Conservation (phyloP, 2,888 invertebrate genomes). For the Drosophila flavopinicola region DNA sequence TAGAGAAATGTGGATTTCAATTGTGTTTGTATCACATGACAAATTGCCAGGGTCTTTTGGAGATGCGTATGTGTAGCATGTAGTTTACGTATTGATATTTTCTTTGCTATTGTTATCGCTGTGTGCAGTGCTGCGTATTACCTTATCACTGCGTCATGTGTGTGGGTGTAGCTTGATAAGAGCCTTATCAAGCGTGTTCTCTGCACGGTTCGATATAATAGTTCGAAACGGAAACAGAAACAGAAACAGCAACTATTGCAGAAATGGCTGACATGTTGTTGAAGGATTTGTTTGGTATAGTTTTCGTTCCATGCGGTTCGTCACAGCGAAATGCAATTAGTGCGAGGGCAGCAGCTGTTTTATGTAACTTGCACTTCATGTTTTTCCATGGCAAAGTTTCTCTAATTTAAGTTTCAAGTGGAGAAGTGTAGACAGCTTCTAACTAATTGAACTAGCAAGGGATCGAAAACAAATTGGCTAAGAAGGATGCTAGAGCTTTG, state of each 20-base stretch:
- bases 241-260: conserved; percentile 15
- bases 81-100: conserved; percentile 1
- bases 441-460: conserved; percentile 13
- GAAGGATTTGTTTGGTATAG: conserved; percentile 12
- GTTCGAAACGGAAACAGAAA: conserved; percentile 20
- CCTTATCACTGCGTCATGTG: conserved; percentile 29
- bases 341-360: conserved; percentile 21
- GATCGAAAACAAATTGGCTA: conserved; percentile 4
- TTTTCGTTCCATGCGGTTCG: conserved; percentile 8
- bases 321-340: conserved; percentile 55
- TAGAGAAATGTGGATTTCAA: conserved; percentile 15
- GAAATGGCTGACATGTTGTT: conserved; percentile 22
- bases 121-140: conserved; percentile 28
- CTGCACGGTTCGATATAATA: conserved; percentile 6
- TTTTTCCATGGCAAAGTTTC: conserved; percentile 20
- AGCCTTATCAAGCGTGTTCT: conserved; percentile 32
- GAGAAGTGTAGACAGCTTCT: conserved; percentile 18
- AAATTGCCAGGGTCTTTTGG: no score
- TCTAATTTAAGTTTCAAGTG: conserved; percentile 42
- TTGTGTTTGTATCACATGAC: conserved; percentile 20
- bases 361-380: conserved; percentile 31
- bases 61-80: not conserved
- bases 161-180: conserved; percentile 32
- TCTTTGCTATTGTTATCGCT: conserved; percentile 21
- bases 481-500: not conserved